Evolutionary conservation across 2,113 vertebrate species (phyloP), one percentile per base, ranked within the genome.

Genomic region (Triplophysa tibetana): DNA sequence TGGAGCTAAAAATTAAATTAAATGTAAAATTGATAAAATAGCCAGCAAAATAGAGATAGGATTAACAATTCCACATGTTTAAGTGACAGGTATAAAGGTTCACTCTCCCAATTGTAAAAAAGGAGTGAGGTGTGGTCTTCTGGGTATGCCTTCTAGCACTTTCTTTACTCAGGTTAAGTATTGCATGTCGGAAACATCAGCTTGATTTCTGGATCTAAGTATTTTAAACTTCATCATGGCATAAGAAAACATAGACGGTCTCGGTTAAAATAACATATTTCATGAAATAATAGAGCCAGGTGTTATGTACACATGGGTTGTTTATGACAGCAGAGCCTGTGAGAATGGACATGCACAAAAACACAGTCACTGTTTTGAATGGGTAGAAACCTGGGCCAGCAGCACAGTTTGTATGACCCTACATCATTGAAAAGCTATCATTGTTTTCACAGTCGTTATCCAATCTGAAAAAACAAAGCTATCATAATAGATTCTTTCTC

Each of bases 321-420:
- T 45, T 62, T 41, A 60, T 26, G 45, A 56, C 23, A 63, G 60
- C 56, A 48, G 52, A 58, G 78, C 48, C 43, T 56, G 75, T 77
- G 77, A 77, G 75, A 81, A 79, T 45, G 60, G 26, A 72, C 33
- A 82, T 13, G 54, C 54, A 58, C 75, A 64, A 75, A 85, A 86
- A 83, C 78, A 88, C 78, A 85, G 43, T 72, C 83, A 87, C 86
- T 92, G 90, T 92, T 92, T 92, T 81, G 83, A 85, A 88, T 83
- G 88, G 86, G 48, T 90, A 90, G 83, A 85, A 87, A 83, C 72
- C 64, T 67, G 77, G 26, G 80, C 69, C 79, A 79, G 61, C 83
- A 77, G 81, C 82, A 80, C 52, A 75, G 66, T 83, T 80, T 81
- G 79, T 75, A 82, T 78, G 70, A 83, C 62, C 78, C 75, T 64